Percentiles rank a stretch among this genome's conserved stretches.
phyloP scores from a whole-genome alignment of 2,888 invertebrate genomes.

The Stenichneumon culpator region DNA sequence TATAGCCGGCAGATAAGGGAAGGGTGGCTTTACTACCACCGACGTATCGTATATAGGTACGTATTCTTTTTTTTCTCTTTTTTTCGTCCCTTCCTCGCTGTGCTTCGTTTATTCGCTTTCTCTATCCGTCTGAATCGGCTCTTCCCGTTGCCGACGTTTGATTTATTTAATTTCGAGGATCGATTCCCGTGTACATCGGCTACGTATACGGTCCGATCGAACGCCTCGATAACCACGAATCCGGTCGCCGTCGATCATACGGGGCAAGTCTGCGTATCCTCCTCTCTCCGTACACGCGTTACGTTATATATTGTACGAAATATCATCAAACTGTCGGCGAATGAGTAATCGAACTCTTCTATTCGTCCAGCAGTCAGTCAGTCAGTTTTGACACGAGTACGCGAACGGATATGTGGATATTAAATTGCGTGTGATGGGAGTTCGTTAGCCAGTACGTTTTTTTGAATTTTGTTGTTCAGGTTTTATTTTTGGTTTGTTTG shows the following conservation, averaged over 20 bases:
- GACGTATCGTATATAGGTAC: constrained; percentile 48
- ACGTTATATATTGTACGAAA: constrained; percentile 21
- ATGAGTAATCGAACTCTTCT: constrained; percentile 52
- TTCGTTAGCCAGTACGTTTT: constrained; percentile 13
- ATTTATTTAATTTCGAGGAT: constrained; percentile 81
- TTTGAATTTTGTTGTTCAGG: not conserved
- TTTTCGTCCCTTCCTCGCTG: constrained; percentile 19
- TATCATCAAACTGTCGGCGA: constrained; percentile 48
- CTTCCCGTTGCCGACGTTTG: constrained; percentile 68
- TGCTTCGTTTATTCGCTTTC: constrained; percentile 40
- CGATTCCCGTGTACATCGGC: constrained; percentile 69
- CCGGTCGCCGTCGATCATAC: constrained; percentile 54
- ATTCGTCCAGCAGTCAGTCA: constrained; percentile 34
- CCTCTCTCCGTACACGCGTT: not conserved
- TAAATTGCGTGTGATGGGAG: constrained; percentile 24
- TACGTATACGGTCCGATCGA: constrained; percentile 44
- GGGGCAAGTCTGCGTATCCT: constrained; percentile 19
- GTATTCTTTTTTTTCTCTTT: constrained; percentile 14
- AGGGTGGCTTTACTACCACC: constrained; percentile 60
- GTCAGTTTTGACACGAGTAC: constrained; percentile 11
- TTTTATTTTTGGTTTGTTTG: not conserved
- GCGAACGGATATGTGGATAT: constrained; percentile 25
- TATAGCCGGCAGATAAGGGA: constrained; percentile 77
- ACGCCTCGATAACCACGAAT: constrained; percentile 64
- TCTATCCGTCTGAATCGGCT: constrained; percentile 39